Percentiles rank a stretch among this genome's conserved stretches.
Evolutionary conservation across 2,797 vertebrate genomes (phyloP).

Genomic region (Acrossocheilus fasciatus): DNA sequence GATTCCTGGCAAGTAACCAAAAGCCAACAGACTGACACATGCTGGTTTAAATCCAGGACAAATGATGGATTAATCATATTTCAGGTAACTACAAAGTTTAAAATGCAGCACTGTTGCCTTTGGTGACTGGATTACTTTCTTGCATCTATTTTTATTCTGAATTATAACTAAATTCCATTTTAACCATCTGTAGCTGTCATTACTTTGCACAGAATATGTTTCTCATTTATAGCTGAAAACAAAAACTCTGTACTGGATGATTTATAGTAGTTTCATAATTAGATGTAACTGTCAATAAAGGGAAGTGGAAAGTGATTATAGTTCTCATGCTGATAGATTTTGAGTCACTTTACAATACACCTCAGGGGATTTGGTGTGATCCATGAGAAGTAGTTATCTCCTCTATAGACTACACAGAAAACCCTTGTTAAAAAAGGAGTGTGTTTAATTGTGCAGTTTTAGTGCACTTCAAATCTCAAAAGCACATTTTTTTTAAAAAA

Average conservation of each 20-base stretch:
- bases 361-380: too few relatives aligned
- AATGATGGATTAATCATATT: background rate
- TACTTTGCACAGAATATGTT: background rate
- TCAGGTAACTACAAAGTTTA: background rate
- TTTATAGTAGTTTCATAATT: background rate
- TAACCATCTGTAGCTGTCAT: background rate
- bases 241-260: background rate
- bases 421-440: too few relatives aligned
- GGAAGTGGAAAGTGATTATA: background rate
- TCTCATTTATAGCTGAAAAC: background rate
- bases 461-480: too few relatives aligned
- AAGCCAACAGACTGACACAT: conserved; percentile 19
- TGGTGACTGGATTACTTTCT: background rate
- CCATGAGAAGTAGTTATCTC: too few relatives aligned
- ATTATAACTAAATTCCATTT: background rate
- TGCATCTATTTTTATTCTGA: background rate
- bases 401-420: too few relatives aligned
- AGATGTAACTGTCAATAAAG: background rate
- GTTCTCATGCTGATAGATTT: background rate
- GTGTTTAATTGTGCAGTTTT: too few relatives aligned
- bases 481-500: too few relatives aligned
- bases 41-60: conserved; percentile 3
- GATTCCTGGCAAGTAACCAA: conserved; percentile 57
- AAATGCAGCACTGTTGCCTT: background rate
- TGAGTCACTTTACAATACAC: background rate